A percentile compares a stretch with the other conserved stretches of the same genome.
These are phyloP conservation scores for Otus scops DNA, from an alignment of 2,797 vertebrate species.

Conservation along the genomic window DNA sequence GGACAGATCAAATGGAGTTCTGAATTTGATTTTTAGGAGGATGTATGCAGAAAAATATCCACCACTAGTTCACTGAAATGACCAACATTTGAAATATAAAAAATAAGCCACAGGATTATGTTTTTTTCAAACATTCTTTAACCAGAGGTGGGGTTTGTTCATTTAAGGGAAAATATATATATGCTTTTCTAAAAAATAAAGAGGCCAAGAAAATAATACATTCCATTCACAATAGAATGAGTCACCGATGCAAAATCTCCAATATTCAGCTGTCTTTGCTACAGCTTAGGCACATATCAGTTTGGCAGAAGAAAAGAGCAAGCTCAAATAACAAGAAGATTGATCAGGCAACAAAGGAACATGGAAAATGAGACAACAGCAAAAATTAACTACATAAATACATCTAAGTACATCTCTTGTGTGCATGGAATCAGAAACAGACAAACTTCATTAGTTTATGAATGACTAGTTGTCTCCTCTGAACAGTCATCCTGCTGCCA, in stretches of 20 bases:
- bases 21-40: neutral
- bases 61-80: neutral
- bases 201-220: conserved; percentile 46
- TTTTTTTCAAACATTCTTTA: neutral
- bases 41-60: neutral
- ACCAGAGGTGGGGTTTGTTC: neutral
- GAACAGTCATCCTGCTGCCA: neutral
- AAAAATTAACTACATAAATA: conserved; percentile 58
- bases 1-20: neutral
- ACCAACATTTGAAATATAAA: neutral
- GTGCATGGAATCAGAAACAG: conserved; percentile 23
- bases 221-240: conserved; percentile 68
- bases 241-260: conserved; percentile 56
- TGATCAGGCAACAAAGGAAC: conserved; percentile 48
- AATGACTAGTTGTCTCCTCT: neutral
- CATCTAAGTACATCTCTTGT: conserved; percentile 36
- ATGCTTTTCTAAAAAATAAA: conserved; percentile 35
- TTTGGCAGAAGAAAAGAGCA: conserved; percentile 52
- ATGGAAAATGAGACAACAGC: conserved; percentile 38
- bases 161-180: neutral
- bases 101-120: neutral
- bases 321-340: conserved; percentile 61
- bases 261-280: conserved; percentile 55
- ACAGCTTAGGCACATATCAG: conserved; percentile 35
- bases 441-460: neutral